Evolutionary conservation across 2,888 invertebrate species (phyloP), one percentile per base, ranked within the genome.

Genomic region (Phaedon cochleariae): DNA sequence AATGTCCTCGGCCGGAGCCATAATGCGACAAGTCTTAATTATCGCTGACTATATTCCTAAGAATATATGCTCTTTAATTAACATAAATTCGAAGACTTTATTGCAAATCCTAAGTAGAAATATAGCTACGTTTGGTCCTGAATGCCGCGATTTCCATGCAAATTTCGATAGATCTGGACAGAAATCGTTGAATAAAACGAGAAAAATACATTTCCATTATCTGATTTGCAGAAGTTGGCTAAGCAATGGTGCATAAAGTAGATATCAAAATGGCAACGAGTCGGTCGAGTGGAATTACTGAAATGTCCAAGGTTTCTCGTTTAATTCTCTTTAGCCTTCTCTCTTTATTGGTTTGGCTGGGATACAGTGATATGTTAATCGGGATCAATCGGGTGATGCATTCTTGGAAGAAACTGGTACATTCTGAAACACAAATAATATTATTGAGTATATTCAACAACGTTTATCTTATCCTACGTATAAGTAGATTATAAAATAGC

Each of bases 81-180:
- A 69, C 76, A 76, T 77, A 76, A 76, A 76, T 67, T 75, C 68
- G 67, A 62, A 55, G 69, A 70, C 58, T 69, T 69, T 69, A 69
- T 69, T 59, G 64, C 62, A 41, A 49, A 57, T 17, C 26, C 48
- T 34, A 57, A 71, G 74, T 69, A 73, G 48, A 67, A 73, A 74
- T 73, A 74, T 70, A 68, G 68, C 57, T 45, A 10, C 26, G 69
- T 67, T 67, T 67, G 67, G 71, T 71, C 66, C 64, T 72, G 70
- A 59, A 71, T 74, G 67, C 70, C 61, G 65, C 74, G 66, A 80
- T 80, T 79, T 75, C 76, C 67, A 80, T 80, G 80, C 78, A 75
- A 80, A 80, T 79, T 67, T 65, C 65, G 63, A 72, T 72, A 73
- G 73, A 74, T 72, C 65, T 55, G 68, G 70, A 52, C 69, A 59